These are phyloP conservation scores for Hippopotamyrus pictus DNA, from an alignment of 2,797 vertebrate genomes.

Conservation along the genomic window DNA sequence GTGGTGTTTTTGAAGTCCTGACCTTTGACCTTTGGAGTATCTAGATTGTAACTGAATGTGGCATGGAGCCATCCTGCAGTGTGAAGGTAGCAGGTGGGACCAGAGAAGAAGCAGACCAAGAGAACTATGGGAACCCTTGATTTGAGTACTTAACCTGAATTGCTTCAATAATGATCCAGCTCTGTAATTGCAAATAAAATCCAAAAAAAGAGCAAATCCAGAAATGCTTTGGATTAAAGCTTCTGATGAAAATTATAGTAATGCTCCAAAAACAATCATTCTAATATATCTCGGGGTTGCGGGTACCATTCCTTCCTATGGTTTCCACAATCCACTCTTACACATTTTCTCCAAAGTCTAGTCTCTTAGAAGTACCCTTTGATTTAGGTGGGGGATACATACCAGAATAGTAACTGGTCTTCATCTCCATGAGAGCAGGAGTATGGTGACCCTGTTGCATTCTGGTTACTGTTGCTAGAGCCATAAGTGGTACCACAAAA, in stretches of 20 bases:
- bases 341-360: not conserved
- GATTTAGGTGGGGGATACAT: not conserved
- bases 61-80: not conserved
- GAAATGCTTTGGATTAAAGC: slow-evolving; percentile 1
- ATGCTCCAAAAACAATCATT: not conserved
- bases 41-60: not conserved
- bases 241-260: not conserved
- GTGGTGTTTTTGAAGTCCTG: not conserved
- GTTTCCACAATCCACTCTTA: not conserved
- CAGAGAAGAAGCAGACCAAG: not conserved
- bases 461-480: not conserved
- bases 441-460: not conserved
- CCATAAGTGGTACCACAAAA: not conserved
- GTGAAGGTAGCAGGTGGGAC: not conserved
- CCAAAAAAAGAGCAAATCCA: not conserved
- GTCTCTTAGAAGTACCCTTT: not conserved
- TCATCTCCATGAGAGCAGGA: not conserved
- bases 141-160: slow-evolving; percentile 1
- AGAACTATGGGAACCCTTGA: not conserved
- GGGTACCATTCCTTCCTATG: not conserved
- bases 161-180: not conserved
- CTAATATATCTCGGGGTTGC: not conserved
- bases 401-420: not conserved
- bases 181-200: not conserved
- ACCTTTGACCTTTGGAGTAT: not conserved